phyloP scores from a whole-genome alignment of 1,140 invertebrate genomes.

The Samia ricini region DNA sequence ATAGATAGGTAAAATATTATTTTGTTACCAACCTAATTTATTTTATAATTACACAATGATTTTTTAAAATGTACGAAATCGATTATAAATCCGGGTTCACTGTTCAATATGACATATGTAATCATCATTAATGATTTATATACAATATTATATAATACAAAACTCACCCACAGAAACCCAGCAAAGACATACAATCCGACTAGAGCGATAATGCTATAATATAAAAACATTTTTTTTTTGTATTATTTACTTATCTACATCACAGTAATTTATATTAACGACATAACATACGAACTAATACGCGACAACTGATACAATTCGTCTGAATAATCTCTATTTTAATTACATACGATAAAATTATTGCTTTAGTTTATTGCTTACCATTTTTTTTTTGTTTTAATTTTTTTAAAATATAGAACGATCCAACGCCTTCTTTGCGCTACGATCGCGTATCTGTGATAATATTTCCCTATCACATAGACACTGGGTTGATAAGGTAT shows the following conservation, averaged over 20 bases:
- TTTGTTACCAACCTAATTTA: too few species aligned
- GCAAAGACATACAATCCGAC: constrained; percentile 10
- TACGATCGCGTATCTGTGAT: not conserved
- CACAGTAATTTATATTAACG: not conserved
- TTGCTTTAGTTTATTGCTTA: constrained; percentile 21
- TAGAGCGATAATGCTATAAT: constrained; percentile 4
- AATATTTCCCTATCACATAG: not conserved
- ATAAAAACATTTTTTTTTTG: constrained; percentile 8
- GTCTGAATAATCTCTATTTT: not conserved
- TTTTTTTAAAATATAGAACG: not conserved
- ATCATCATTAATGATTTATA: not conserved
- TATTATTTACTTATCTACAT: not conserved
- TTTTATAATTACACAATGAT: not conserved
- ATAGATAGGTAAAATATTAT: too few species aligned
- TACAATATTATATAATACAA: not conserved
- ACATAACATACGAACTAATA: not conserved
- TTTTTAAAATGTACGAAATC: not conserved
- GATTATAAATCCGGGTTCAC: not conserved
- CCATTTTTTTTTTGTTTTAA: constrained; percentile 21
- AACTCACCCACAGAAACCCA: constrained; percentile 10
- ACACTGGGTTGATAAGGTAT: not conserved
- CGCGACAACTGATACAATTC: constrained; percentile 3
- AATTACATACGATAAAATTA: constrained; percentile 20
- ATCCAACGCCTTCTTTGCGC: not conserved
- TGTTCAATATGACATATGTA: not conserved